A percentile compares a stretch with the other conserved stretches of the same genome.
phyloP scores from a whole-genome alignment of 2,888 invertebrate genomes.

The Acleris laterana region DNA sequence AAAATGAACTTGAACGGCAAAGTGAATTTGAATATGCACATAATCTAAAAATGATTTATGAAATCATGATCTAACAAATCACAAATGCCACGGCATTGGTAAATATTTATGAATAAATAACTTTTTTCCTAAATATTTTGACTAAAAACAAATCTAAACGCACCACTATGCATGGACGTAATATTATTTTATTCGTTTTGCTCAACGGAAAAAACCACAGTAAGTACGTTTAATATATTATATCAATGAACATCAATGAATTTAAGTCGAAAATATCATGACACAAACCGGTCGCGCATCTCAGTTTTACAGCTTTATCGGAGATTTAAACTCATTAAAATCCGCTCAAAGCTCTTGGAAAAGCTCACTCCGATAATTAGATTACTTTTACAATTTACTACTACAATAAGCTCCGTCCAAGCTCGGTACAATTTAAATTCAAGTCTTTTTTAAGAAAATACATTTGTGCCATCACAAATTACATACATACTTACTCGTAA shows the following conservation, averaged over 20 bases:
- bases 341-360: neutral
- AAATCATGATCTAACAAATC: neutral
- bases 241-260: neutral
- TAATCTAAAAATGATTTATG: neutral
- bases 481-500: too few species aligned
- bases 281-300: slow-evolving; percentile 1
- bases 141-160: too few species aligned
- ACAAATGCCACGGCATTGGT: neutral
- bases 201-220: too few species aligned
- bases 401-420: neutral
- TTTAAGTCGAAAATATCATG: neutral
- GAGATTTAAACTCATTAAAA: neutral
- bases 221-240: neutral
- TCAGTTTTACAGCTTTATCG: neutral
- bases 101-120: too few species aligned
- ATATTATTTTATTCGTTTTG: too few species aligned
- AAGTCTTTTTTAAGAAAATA: neutral
- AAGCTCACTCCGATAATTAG: neutral
- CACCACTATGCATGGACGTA: too few species aligned
- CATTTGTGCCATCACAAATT: too few species aligned
- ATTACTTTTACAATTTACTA: neutral
- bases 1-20: slow-evolving; percentile 26
- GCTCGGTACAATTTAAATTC: neutral
- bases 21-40: neutral
- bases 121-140: too few species aligned